These are phyloP conservation scores for Drosophila peninsularis DNA, from an alignment of 2,888 invertebrate genomes.

Conservation along the genomic window DNA sequence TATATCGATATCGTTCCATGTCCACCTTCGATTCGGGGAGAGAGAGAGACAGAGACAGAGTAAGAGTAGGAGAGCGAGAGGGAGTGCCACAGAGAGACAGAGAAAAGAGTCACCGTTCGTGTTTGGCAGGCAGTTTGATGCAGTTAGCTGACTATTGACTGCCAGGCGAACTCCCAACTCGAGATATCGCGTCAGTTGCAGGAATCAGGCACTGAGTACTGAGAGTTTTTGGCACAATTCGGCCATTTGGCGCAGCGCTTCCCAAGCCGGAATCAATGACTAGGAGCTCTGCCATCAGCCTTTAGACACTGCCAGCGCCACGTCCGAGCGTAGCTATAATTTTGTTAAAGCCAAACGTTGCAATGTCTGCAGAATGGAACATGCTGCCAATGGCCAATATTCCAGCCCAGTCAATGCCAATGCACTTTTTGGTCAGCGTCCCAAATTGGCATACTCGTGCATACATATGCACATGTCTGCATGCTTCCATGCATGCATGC, in stretches of 20 bases:
- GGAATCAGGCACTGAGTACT: constrained; percentile 41
- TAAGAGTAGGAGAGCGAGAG: constrained; percentile 1
- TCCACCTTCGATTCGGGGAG: constrained; percentile 22
- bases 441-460: constrained; percentile 59
- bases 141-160: constrained; percentile 76
- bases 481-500: background rate
- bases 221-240: constrained; percentile 72
- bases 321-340: constrained; percentile 65
- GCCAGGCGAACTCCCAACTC: constrained; percentile 53
- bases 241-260: constrained; percentile 37
- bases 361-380: constrained; percentile 69
- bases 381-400: constrained; percentile 68
- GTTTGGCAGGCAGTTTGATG: constrained; percentile 73
- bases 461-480: constrained; percentile 22
- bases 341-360: constrained; percentile 75
- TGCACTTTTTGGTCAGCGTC: constrained; percentile 53
- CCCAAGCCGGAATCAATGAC: constrained; percentile 27
- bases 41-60: constrained; percentile 1
- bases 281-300: constrained; percentile 16
- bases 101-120: constrained; percentile 43
- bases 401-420: constrained; percentile 48
- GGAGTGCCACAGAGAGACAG: background rate
- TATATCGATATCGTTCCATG: constrained; percentile 72
- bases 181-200: constrained; percentile 77
- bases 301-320: constrained; percentile 32